A percentile compares a stretch with the other conserved stretches of the same genome.
phyloP scores from a whole-genome alignment of 23 tunicate genomes.

The Phallusia fumigata region DNA sequence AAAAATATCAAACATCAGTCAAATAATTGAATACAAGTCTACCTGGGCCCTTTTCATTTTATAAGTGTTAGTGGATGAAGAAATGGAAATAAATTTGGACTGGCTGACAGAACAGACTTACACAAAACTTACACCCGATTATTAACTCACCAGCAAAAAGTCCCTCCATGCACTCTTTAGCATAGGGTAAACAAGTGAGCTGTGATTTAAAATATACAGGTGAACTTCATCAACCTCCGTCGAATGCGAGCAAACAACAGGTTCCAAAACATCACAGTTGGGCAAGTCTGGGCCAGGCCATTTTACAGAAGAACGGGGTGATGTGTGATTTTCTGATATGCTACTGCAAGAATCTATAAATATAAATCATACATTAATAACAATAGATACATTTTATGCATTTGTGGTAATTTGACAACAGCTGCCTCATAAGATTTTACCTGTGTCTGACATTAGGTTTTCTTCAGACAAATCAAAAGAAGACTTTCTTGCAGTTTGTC shows the following conservation, averaged over 20 bases:
- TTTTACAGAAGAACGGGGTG: background rate
- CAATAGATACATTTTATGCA: no score
- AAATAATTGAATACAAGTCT: background rate
- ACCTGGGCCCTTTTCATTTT: no score
- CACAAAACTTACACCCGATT: no score
- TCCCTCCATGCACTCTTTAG: slow-evolving; percentile 63
- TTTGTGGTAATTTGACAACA: no score
- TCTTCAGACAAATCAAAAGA: background rate
- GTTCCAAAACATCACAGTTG: background rate
- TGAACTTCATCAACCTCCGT: slow-evolving; percentile 32
- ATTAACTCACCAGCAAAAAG: slow-evolving; percentile 38
- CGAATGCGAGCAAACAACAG: background rate
- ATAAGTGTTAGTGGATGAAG: no score
- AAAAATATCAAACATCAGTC: background rate
- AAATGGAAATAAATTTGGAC: no score
- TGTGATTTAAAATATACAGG: slow-evolving; percentile 55
- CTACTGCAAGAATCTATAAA: slow-evolving; percentile 5
- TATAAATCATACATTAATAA: no score
- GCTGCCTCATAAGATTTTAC: background rate
- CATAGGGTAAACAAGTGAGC: slow-evolving; percentile 46
- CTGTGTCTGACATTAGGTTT: background rate
- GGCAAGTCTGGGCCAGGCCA: background rate
- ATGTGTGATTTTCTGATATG: background rate
- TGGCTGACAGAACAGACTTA: no score
- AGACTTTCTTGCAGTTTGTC: background rate